Evolutionary conservation across 1,140 invertebrate genomes (phyloP).

Genomic region (Pygmarrhopalites habei): DNA sequence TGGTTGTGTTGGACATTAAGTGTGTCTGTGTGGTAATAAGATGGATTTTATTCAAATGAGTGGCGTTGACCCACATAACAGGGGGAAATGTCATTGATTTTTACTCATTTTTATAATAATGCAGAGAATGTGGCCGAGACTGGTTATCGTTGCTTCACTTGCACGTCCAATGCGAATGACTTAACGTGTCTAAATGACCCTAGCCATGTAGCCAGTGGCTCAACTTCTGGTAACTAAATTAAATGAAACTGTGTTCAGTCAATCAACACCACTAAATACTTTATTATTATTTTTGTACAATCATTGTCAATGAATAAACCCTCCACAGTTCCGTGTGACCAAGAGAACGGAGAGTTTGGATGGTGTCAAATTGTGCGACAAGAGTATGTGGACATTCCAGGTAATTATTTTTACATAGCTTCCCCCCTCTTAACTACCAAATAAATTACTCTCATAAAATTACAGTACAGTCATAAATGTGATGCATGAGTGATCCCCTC

Average conservation of each 20-base stretch:
- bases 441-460: not conserved
- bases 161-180: not conserved
- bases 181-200: not conserved
- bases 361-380: not conserved
- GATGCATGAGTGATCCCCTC: too few relatives aligned
- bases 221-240: too few relatives aligned
- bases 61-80: not conserved
- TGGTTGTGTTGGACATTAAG: not conserved
- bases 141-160: slow-evolving; percentile 4
- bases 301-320: too few relatives aligned
- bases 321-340: not conserved
- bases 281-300: too few relatives aligned
- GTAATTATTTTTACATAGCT: not conserved
- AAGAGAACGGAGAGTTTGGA: not conserved
- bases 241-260: too few relatives aligned
- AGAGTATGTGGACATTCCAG: not conserved
- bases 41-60: not conserved
- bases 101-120: not conserved
- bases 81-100: not conserved
- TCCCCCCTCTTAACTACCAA: not conserved
- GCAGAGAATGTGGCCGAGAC: not conserved
- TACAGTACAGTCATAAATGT: not conserved
- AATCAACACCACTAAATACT: too few relatives aligned
- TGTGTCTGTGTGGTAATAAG: not conserved
- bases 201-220: not conserved